Conservation (phyloP, 2,888 invertebrate genomes). For the Drosophila peninsularis region DNA sequence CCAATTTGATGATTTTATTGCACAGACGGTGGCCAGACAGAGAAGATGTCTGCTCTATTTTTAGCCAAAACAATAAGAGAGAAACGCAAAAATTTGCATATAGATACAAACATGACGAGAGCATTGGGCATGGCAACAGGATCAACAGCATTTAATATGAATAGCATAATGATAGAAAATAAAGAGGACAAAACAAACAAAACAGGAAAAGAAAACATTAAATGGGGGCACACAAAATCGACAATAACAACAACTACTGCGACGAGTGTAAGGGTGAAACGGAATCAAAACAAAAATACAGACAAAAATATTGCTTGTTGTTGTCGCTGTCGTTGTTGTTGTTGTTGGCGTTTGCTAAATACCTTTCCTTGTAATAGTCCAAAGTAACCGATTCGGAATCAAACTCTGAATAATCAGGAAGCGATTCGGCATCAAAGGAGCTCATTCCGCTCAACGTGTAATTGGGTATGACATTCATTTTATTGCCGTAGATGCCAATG, state of each 20-base stretch:
- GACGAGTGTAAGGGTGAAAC: conserved; percentile 36
- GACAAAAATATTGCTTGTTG: conserved; percentile 37
- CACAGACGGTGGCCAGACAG: conserved; percentile 47
- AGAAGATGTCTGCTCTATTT: conserved; percentile 46
- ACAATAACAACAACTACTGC: conserved; percentile 58
- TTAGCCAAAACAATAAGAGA: conserved; percentile 43
- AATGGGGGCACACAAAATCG: conserved; percentile 59
- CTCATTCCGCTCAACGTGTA: conserved; percentile 85
- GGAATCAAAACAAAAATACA: conserved; percentile 73
- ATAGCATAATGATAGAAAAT: conserved; percentile 43
- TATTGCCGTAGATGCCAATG: conserved; percentile 65
- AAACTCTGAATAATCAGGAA: conserved; percentile 86
- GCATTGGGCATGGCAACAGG: conserved; percentile 73
- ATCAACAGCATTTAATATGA: conserved; percentile 54
- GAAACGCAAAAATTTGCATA: conserved; percentile 40
- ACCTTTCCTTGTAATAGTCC: conserved; percentile 86
- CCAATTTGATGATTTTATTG: conserved; percentile 22
- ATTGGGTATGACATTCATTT: conserved; percentile 73
- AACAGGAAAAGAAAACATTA: conserved; percentile 39
- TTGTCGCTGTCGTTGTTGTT: conserved; percentile 19
- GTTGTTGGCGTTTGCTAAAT: conserved; percentile 48
- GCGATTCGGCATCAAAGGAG: conserved; percentile 86
- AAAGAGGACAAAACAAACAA: conserved; percentile 21
- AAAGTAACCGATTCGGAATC: conserved; percentile 86
- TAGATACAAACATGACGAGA: conserved; percentile 6